These are phyloP conservation scores for Cacoxenus indagator DNA, from an alignment of 2,888 invertebrate species.

Conservation along the genomic window DNA sequence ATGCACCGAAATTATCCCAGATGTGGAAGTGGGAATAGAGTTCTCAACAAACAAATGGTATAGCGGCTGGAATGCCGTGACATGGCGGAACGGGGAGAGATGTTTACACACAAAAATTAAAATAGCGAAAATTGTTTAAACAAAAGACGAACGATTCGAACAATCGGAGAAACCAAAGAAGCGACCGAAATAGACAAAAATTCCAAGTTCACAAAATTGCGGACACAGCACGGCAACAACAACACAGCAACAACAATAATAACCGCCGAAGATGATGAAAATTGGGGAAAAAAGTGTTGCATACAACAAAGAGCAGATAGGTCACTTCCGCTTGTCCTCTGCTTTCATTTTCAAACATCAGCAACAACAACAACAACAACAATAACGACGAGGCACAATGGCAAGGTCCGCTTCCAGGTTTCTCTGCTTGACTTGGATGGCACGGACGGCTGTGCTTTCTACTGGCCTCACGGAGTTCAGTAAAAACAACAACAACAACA, in stretches of 20 bases:
- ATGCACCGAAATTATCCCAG: too few relatives aligned
- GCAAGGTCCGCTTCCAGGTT: constrained; percentile 42
- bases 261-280: not conserved
- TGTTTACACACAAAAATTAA: too few relatives aligned
- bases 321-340: constrained; percentile 16
- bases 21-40: too few relatives aligned
- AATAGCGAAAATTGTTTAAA: too few relatives aligned
- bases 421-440: not conserved
- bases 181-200: not conserved
- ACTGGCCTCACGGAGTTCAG: not conserved
- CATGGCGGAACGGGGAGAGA: too few relatives aligned
- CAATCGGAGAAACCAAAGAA: not conserved
- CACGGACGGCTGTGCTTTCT: too few relatives aligned
- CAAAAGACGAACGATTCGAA: not conserved
- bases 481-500: constrained; percentile 5
- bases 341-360: constrained; percentile 18
- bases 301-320: constrained; percentile 44
- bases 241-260: not conserved
- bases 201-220: not conserved
- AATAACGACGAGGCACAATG: constrained; percentile 32
- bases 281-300: constrained; percentile 39
- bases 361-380: constrained; percentile 13
- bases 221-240: constrained; percentile 15
- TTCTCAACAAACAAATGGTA: too few relatives aligned
- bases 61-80: too few relatives aligned